phyloP scores from a whole-genome alignment of 2,113 vertebrate species.

The Geococcyx californianus region DNA sequence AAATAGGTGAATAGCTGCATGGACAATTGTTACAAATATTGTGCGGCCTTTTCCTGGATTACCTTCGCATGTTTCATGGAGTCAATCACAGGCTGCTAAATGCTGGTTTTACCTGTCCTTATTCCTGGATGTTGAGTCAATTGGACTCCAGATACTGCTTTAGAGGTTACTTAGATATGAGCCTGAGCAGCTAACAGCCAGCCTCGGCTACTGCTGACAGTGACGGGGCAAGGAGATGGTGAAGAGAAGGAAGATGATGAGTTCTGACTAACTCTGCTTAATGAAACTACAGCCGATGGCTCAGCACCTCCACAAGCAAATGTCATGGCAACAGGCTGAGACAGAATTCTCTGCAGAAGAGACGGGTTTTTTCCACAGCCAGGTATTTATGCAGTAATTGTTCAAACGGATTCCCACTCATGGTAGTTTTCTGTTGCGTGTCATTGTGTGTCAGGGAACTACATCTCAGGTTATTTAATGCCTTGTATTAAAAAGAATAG shows the following conservation, averaged over 20 bases:
- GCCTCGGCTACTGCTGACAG: neutral
- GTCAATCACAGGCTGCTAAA: accelerated
- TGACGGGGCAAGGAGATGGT: neutral
- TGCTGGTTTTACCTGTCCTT: accelerated
- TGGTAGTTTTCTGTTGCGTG: accelerated
- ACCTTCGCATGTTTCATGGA: neutral
- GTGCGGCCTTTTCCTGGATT: neutral
- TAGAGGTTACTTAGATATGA: neutral
- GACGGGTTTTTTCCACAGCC: neutral
- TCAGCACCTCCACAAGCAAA: neutral
- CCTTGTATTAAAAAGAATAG: neutral
- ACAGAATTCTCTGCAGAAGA: neutral
- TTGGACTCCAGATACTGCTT: neutral
- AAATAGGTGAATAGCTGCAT: neutral
- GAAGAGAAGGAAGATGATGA: neutral
- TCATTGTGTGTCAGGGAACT: neutral
- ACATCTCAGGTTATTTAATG: neutral
- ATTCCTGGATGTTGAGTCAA: neutral
- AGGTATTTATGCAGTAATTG: neutral
- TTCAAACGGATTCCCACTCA: accelerated
- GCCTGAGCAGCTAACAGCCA: neutral
- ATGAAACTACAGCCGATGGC: accelerated
- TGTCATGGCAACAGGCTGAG: neutral
- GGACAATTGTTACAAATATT: neutral
- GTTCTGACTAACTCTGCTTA: neutral